phyloP scores from a whole-genome alignment of 1,140 invertebrate species.

The Vanessa atalanta region DNA sequence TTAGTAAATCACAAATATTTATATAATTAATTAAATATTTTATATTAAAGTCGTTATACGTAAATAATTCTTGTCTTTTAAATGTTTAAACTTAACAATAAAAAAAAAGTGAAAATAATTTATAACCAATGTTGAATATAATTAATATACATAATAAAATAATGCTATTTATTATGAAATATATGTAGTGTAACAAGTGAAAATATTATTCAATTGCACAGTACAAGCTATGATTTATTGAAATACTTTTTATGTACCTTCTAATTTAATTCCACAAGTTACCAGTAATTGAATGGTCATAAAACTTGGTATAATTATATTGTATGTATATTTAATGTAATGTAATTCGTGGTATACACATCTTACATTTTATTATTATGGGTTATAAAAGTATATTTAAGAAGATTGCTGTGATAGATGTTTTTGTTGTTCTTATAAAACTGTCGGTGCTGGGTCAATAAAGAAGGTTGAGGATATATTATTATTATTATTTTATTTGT shows the following conservation, averaged over 20 bases:
- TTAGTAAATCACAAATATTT: no score
- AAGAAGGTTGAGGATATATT: conserved; percentile 60
- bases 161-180: conserved; percentile 10
- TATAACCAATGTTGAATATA: not conserved
- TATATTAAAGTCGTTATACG: not conserved
- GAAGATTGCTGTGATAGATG: conserved; percentile 69
- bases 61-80: not conserved
- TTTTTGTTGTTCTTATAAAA: conserved; percentile 58
- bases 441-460: conserved; percentile 63
- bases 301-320: not conserved
- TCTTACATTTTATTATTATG: conserved; percentile 4
- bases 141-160: not conserved
- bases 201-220: not conserved
- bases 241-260: no score
- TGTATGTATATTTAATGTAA: no score
- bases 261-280: not conserved
- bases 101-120: not conserved
- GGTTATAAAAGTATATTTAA: conserved; percentile 23
- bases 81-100: not conserved
- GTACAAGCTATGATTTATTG: not conserved
- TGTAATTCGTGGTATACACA: not conserved
- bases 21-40: not conserved
- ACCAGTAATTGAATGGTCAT: not conserved
- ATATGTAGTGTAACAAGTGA: not conserved
- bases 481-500: conserved; percentile 32